Percentiles rank a stretch among this genome's conserved stretches.
phyloP scores from a whole-genome alignment of 2,113 vertebrate species.

The Cariama cristata region DNA sequence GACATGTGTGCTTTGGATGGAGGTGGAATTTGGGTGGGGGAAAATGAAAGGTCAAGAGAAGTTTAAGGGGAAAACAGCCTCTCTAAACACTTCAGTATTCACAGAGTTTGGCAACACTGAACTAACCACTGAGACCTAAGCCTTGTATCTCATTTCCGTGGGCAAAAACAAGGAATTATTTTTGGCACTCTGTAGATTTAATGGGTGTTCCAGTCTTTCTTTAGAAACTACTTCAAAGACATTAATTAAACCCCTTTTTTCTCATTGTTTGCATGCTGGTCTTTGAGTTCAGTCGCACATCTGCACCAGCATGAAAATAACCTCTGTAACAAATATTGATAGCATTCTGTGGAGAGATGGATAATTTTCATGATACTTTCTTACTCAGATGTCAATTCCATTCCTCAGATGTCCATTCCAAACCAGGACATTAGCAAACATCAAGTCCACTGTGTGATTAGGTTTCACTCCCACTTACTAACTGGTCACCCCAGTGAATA shows the following conservation, averaged over 20 bases:
- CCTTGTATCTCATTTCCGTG: background rate
- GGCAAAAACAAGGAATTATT: background rate
- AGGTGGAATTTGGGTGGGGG: background rate
- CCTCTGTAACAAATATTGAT: background rate
- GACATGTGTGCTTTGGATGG: background rate
- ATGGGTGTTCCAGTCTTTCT: slow-evolving; percentile 1
- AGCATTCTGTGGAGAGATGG: background rate
- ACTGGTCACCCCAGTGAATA: background rate
- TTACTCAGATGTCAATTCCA: background rate
- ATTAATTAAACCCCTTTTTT: slow-evolving; percentile 14
- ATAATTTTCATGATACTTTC: background rate
- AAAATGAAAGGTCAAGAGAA: slow-evolving; percentile 22
- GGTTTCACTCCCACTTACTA: background rate
- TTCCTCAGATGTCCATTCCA: background rate
- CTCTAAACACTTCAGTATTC: background rate
- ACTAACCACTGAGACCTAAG: slow-evolving; percentile 4
- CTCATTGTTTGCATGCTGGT: background rate
- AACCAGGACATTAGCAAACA: too few relatives aligned
- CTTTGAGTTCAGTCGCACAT: background rate
- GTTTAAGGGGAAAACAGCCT: slow-evolving; percentile 4
- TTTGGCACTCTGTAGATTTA: background rate
- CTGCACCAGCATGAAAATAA: background rate
- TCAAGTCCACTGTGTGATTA: background rate
- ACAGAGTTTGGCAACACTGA: background rate
- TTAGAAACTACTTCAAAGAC: slow-evolving; percentile 1